Evolutionary conservation across 2,888 invertebrate species (phyloP).

Genomic region (Euzophera pinguis): DNA sequence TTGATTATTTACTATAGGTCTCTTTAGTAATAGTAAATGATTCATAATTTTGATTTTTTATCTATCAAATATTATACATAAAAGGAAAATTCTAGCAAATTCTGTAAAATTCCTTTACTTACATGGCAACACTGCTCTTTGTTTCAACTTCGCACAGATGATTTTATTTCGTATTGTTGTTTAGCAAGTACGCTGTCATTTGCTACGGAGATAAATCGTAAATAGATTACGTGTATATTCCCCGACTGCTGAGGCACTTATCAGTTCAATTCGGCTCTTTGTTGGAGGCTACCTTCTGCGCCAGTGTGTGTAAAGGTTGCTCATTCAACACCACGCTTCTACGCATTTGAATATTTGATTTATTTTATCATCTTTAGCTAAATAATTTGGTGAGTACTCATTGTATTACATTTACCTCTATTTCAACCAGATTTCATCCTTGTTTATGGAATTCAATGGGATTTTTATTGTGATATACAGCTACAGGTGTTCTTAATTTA

Average conservation of each 20-base stretch:
- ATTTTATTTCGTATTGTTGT: constrained; percentile 42
- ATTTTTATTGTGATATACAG: too few relatives aligned
- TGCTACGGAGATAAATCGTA: constrained; percentile 43
- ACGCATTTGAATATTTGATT: constrained; percentile 14
- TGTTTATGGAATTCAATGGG: too few relatives aligned
- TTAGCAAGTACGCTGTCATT: constrained; percentile 36
- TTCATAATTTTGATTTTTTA: not conserved
- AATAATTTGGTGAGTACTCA: not conserved
- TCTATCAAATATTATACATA: not conserved
- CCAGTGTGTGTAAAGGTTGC: constrained; percentile 78
- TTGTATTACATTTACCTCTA: not conserved
- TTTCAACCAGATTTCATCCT: too few relatives aligned
- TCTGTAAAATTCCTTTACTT: not conserved
- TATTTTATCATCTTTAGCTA: constrained; percentile 8
- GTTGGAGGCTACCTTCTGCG: constrained; percentile 72
- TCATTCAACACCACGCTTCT: constrained; percentile 53
- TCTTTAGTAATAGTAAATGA: not conserved
- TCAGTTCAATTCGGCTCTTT: constrained; percentile 49
- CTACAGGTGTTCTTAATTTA: too few relatives aligned
- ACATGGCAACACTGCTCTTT: constrained; percentile 33
- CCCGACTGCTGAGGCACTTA: constrained; percentile 33
- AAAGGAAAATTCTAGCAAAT: not conserved
- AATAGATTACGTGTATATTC: constrained; percentile 32
- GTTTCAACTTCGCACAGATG: constrained; percentile 51
- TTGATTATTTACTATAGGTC: not conserved